A percentile compares a stretch with the other conserved stretches of the same genome.
Conservation (phyloP, 2,888 invertebrate species). For the Deilephila porcellus region DNA sequence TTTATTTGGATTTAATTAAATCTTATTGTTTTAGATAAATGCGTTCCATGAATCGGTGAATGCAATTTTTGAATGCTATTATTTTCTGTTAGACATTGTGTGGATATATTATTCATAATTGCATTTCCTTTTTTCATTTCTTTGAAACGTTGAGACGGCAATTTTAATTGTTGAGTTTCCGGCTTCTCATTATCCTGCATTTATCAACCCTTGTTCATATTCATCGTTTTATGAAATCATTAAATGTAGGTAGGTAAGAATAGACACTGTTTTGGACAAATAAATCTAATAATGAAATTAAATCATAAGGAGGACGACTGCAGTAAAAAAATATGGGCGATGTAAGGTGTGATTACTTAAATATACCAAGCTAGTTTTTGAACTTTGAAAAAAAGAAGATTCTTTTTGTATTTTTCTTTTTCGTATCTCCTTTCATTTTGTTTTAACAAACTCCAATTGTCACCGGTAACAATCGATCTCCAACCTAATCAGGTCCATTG, state of each 20-base stretch:
- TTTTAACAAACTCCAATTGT: conserved; percentile 24
- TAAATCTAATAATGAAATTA: too few relatives aligned
- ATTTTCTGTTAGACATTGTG: neutral
- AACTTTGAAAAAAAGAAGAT: neutral
- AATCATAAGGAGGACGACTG: too few relatives aligned
- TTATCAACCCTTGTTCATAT: too few relatives aligned
- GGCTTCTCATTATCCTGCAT: too few relatives aligned
- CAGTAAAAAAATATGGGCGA: too few relatives aligned
- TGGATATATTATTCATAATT: neutral
- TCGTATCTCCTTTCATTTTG: neutral
- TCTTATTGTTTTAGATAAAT: conserved; percentile 29
- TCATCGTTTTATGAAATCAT: too few relatives aligned
- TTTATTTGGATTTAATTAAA: conserved; percentile 36
- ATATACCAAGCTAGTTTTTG: neutral
- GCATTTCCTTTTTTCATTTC: too few relatives aligned
- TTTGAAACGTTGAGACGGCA: too few relatives aligned
- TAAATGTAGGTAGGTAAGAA: too few relatives aligned
- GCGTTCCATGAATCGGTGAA: neutral
- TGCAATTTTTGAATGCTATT: neutral
- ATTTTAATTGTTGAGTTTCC: too few relatives aligned
- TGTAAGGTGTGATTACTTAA: too few relatives aligned
- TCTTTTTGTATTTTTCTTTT: neutral
- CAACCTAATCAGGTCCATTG: conserved; percentile 46
- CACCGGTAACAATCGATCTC: conserved; percentile 57
- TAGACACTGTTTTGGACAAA: too few relatives aligned